Percentiles rank a stretch among this genome's conserved stretches.
Evolutionary conservation across 2,113 vertebrate genomes (phyloP).

Genomic region (Lontra canadensis): DNA sequence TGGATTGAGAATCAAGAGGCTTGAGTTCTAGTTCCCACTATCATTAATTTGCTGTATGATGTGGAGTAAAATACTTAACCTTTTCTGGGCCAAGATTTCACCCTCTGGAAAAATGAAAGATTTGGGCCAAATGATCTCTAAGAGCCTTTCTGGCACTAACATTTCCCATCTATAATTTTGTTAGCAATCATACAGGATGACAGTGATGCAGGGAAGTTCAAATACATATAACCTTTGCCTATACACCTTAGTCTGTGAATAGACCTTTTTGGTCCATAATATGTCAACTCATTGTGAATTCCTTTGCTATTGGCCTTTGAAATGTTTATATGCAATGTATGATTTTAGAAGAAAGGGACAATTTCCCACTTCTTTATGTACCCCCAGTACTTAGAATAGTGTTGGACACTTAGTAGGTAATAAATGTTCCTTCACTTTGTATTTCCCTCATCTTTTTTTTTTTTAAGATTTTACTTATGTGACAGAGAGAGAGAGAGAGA

Average conservation of each 20-base stretch:
- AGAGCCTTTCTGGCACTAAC: background rate
- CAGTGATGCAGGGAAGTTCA: background rate
- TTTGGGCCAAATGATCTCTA: background rate
- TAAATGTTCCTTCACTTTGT: conserved; percentile 26
- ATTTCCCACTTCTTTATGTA: background rate
- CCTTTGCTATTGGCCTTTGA: background rate
- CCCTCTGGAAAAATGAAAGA: conserved; percentile 5
- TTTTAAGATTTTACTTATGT: too few relatives aligned
- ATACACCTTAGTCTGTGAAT: background rate
- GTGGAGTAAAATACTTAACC: background rate
- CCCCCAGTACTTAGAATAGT: background rate
- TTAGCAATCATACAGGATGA: background rate
- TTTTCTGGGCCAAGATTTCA: background rate
- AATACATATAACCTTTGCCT: background rate
- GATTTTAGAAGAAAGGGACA: background rate
- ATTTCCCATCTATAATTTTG: background rate
- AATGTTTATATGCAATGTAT: background rate
- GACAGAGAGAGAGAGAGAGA: too few relatives aligned
- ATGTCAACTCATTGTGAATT: background rate
- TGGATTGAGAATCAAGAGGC: background rate
- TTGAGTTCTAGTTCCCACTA: background rate
- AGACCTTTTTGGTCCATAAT: background rate
- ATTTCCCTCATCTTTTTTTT: background rate
- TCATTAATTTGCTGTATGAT: background rate
- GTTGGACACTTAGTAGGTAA: background rate